phyloP scores from a whole-genome alignment of 1,140 invertebrate genomes.

The Saccostrea cuccullata region DNA sequence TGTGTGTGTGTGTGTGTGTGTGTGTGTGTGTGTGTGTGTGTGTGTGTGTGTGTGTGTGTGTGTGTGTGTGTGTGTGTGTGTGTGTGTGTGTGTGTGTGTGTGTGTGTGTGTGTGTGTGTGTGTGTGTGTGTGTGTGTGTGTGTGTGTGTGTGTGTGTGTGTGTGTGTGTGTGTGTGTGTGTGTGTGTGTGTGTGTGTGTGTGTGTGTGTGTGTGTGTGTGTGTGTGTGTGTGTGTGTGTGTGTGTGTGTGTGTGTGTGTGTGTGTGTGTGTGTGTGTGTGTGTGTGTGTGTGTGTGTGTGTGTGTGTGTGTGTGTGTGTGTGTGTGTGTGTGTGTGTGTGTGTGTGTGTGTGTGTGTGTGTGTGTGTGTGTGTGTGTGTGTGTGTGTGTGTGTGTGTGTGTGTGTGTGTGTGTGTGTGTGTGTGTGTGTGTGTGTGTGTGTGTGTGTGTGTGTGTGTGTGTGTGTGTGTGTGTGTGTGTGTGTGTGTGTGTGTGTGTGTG shows the following conservation, averaged over 20 bases:
- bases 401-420: no score
- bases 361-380: not conserved
- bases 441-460: slow-evolving; percentile 30
- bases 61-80: slow-evolving; percentile 30
- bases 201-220: slow-evolving; percentile 30
- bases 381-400: not conserved
- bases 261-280: slow-evolving; percentile 31
- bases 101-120: slow-evolving; percentile 31
- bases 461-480: not conserved
- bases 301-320: no score
- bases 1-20: slow-evolving; percentile 31
- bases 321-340: slow-evolving; percentile 13
- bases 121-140: slow-evolving; percentile 27
- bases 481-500: slow-evolving; percentile 51
- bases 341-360: slow-evolving; percentile 28
- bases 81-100: slow-evolving; percentile 31
- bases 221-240: slow-evolving; percentile 30
- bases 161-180: slow-evolving; percentile 23
- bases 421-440: no score
- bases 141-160: no score
- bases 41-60: slow-evolving; percentile 30
- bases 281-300: not conserved
- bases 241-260: slow-evolving; percentile 30
- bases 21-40: slow-evolving; percentile 34
- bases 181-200: slow-evolving; percentile 30